Evolutionary conservation across 2,888 invertebrate species (phyloP), one percentile per base, ranked within the genome.

Genomic region (Amiota minor): DNA sequence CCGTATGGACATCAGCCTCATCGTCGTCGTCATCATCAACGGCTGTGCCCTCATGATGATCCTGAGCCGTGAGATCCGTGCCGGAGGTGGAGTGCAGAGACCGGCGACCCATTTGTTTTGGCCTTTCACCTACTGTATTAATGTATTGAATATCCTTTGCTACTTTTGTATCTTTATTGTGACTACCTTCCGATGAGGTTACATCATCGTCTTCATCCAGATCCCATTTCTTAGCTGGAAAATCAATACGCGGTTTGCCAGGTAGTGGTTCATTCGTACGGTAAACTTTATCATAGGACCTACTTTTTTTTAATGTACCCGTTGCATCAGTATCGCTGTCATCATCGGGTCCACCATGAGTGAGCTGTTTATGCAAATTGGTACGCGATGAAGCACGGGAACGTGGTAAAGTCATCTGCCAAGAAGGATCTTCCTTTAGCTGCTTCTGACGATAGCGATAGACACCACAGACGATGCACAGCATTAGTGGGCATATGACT

Each of bases 181-280:
- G 92, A 74, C 92, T 92, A 87, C 92, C 93, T 88, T 92, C 90
- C 80, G 91, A 93, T 76, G 91, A 90, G 70, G 93, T 93, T 70
- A 92, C 90, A 82, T 93, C 93, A 53, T 53, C 93, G 87, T 93
- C 93, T 82, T 93, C 92, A 75, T 93, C 93, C 71, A 95, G 89
- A 88, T 95, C 95, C 93, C 94, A 95, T 75, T 93, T 92, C 89
- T 95, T 95, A 79, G 94, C 94, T 80, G 95, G 95, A 90, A 96
- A 96, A 75, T 95, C 95, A 81, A 93, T 92, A 76, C 93, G 92
- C 56, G 96, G 95, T 85, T 93, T 92, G 71, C 91, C 91, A 75
- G 90, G 89, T 79, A 97, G 90, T 70, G 97, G 97, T 90, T 97
- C 97, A 87, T 96, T 91, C 11, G 97, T 97, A 79, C 94, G 92